Conservation (phyloP, 1,140 invertebrate species). For the Ephestia elutella region DNA sequence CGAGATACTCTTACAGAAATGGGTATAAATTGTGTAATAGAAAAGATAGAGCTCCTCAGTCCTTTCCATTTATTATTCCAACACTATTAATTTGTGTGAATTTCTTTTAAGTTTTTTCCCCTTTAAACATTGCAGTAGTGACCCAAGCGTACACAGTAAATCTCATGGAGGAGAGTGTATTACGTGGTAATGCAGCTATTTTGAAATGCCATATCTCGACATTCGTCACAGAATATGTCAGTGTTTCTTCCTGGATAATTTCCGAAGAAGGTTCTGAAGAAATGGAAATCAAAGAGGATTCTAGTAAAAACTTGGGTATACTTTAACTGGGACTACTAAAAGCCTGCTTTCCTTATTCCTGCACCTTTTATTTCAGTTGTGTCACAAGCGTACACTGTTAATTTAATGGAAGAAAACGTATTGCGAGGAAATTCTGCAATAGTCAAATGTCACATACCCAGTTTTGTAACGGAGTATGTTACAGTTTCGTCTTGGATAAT, state of each 20-base stretch:
- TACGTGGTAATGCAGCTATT: constrained; percentile 90
- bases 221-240: constrained; percentile 92
- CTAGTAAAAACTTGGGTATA: constrained; percentile 57
- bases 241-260: constrained; percentile 89
- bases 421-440: constrained; percentile 90
- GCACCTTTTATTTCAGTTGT: constrained; percentile 81
- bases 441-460: constrained; percentile 93
- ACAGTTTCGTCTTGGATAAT: constrained; percentile 86
- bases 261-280: constrained; percentile 78
- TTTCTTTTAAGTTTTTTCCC: constrained; percentile 11
- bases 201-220: constrained; percentile 94
- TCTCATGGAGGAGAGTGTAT: constrained; percentile 92
- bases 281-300: constrained; percentile 57
- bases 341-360: constrained; percentile 18
- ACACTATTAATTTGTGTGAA: constrained; percentile 13
- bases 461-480: constrained; percentile 93
- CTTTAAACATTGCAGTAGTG: constrained; percentile 81
- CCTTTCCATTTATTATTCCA: constrained; percentile 1
- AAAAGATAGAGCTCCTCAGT: constrained; percentile 7
- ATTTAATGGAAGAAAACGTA: constrained; percentile 93
- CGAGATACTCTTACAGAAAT: constrained; percentile 36
- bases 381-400: constrained; percentile 89
- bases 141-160: constrained; percentile 90
- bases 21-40: constrained; percentile 34
- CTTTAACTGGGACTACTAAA: constrained; percentile 11